Evolutionary conservation across 2,888 invertebrate species (phyloP).

Genomic region (Perizoma flavofasciatum): DNA sequence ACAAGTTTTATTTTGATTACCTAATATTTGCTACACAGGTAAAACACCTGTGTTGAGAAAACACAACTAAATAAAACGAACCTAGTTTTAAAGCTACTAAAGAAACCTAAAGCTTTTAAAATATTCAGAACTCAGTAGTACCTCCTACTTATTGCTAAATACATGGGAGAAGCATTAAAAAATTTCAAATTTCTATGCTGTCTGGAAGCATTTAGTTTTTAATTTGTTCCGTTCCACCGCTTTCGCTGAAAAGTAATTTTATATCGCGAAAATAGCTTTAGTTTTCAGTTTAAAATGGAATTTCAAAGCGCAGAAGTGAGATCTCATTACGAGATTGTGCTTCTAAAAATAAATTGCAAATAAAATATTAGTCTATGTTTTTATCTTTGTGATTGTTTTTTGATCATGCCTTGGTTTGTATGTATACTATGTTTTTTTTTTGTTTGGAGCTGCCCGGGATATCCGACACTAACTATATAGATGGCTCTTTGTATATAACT

Average conservation of each 20-base stretch:
- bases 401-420: too few species aligned
- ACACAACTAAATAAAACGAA: too few species aligned
- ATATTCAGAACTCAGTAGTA: neutral
- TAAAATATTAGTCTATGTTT: neutral
- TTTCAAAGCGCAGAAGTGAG: conserved; percentile 13
- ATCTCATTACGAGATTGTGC: conserved; percentile 24
- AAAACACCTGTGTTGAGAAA: too few species aligned
- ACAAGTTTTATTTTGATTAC: too few species aligned
- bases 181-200: conserved; percentile 27
- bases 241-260: conserved; percentile 39
- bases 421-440: too few species aligned
- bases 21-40: too few species aligned
- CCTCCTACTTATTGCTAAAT: conserved; percentile 5
- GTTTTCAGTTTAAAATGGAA: conserved; percentile 29
- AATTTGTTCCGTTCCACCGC: conserved; percentile 40
- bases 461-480: too few species aligned
- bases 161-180: conserved; percentile 10
- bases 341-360: neutral
- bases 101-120: conserved; percentile 1
- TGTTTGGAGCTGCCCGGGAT: too few species aligned
- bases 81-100: too few species aligned
- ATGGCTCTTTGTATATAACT: too few species aligned
- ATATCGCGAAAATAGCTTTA: conserved; percentile 43
- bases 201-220: conserved; percentile 36
- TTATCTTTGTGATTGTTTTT: neutral